Conservation (phyloP, 1,140 invertebrate genomes). For the Papilio machaon region DNA sequence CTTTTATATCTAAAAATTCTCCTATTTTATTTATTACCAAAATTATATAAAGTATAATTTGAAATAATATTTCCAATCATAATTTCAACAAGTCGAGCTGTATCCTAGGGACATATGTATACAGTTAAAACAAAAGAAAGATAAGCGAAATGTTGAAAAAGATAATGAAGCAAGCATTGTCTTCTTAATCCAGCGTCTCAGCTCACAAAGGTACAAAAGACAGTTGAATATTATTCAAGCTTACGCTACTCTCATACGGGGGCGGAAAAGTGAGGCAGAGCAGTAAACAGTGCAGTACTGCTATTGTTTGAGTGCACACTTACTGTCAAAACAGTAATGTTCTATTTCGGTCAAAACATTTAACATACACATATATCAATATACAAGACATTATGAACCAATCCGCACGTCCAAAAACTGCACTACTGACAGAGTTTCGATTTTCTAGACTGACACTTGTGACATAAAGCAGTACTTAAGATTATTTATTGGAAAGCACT, state of each 20-base stretch:
- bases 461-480: too few relatives aligned
- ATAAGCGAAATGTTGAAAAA: constrained; percentile 37
- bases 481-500: too few relatives aligned
- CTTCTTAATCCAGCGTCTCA: constrained; percentile 37
- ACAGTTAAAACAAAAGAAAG: constrained; percentile 33
- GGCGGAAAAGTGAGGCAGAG: neutral
- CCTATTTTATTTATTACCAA: neutral
- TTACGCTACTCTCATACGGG: neutral
- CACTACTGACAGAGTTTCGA: too few relatives aligned
- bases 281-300: neutral
- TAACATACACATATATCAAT: too few relatives aligned
- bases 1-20: neutral
- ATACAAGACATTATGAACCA: too few relatives aligned
- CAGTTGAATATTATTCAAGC: constrained; percentile 38
- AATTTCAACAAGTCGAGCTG: neutral
- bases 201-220: constrained; percentile 39
- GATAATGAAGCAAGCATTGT: constrained; percentile 39
- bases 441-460: too few relatives aligned
- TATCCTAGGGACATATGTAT: neutral
- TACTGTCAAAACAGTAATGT: too few relatives aligned
- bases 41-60: too few relatives aligned
- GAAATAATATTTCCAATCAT: neutral
- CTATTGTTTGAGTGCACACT: neutral
- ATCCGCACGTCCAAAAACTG: too few relatives aligned
- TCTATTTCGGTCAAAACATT: too few relatives aligned